Conservation (phyloP, 2,888 invertebrate genomes). For the Orthonevra nobilis region DNA sequence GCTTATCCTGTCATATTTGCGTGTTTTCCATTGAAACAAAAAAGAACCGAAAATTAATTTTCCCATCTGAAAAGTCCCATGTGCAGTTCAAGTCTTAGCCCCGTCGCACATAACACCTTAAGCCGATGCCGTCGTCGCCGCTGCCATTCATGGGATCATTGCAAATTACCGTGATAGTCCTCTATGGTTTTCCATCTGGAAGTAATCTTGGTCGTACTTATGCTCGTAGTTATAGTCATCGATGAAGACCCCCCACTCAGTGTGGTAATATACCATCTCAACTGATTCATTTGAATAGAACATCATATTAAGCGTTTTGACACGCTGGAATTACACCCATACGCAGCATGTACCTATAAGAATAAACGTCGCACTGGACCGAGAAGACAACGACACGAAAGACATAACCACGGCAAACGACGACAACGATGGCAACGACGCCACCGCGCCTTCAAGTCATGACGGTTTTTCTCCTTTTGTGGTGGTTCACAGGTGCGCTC, state of each 20-base stretch:
- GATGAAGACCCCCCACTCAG: slow-evolving; percentile 65
- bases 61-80: slow-evolving; percentile 43
- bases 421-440: slow-evolving; percentile 5
- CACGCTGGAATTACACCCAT: slow-evolving; percentile 65
- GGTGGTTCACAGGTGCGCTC: slow-evolving; percentile 51
- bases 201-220: slow-evolving; percentile 39
- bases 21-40: too few species aligned
- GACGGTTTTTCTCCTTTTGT: slow-evolving; percentile 12
- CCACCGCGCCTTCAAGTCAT: neutral
- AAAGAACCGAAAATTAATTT: slow-evolving; percentile 50
- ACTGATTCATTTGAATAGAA: slow-evolving; percentile 69
- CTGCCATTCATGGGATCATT: slow-evolving; percentile 64
- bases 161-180: slow-evolving; percentile 60
- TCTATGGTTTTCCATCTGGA: slow-evolving; percentile 33
- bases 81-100: too few species aligned
- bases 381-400: too few species aligned
- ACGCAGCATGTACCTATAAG: slow-evolving; percentile 37
- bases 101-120: slow-evolving; percentile 52
- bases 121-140: slow-evolving; percentile 50
- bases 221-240: slow-evolving; percentile 38
- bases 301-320: slow-evolving; percentile 66
- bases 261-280: slow-evolving; percentile 55
- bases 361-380: too few species aligned
- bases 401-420: too few species aligned
- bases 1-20: too few species aligned